Evolutionary conservation across 2,888 invertebrate species (phyloP).

Genomic region (Callyntrura guangdongensis): DNA sequence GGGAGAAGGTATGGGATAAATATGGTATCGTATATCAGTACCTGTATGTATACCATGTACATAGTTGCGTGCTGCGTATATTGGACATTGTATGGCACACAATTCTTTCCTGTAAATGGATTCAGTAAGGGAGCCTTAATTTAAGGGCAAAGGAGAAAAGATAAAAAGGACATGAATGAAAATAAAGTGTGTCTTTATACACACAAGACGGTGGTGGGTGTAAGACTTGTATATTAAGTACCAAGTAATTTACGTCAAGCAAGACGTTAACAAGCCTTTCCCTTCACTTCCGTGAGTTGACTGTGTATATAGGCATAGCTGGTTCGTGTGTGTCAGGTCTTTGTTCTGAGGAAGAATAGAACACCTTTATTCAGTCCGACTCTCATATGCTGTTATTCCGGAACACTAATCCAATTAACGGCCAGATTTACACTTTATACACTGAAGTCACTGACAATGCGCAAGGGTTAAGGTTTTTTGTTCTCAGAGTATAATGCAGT

Average conservation of each 20-base stretch:
- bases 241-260: constrained; percentile 33
- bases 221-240: too few species aligned
- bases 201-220: neutral
- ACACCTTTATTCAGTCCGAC: constrained; percentile 11
- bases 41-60: constrained; percentile 2
- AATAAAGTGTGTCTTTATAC: constrained; percentile 4
- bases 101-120: neutral
- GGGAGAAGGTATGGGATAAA: too few species aligned
- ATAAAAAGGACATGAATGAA: neutral
- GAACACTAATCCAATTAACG: constrained; percentile 74
- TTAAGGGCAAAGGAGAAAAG: neutral
- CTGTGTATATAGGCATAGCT: too few species aligned
- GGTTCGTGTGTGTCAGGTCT: constrained; percentile 9
- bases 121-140: constrained; percentile 5
- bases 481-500: neutral
- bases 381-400: neutral
- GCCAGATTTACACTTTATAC: constrained; percentile 69
- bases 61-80: neutral
- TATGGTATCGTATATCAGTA: constrained; percentile 32
- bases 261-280: constrained; percentile 48
- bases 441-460: constrained; percentile 56
- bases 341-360: constrained; percentile 4
- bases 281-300: too few species aligned
- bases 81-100: too few species aligned
- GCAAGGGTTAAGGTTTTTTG: constrained; percentile 48